phyloP scores from a whole-genome alignment of 2,113 vertebrate species.

The Eubucco bourcierii region DNA sequence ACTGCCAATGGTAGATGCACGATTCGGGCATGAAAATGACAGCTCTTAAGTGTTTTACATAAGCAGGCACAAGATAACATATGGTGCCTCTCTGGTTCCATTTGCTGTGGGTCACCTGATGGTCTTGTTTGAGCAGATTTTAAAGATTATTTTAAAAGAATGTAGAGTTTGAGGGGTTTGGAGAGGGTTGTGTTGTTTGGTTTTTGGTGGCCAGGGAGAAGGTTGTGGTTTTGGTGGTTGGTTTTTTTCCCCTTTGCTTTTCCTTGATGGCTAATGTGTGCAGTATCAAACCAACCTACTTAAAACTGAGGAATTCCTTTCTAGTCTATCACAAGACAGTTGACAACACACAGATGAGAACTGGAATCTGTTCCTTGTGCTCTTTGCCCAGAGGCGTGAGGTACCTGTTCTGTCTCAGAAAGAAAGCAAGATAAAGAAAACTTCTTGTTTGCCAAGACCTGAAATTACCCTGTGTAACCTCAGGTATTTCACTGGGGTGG shows the following conservation, averaged over 20 bases:
- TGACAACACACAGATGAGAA: neutral
- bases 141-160: constrained; percentile 3
- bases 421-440: constrained; percentile 1
- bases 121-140: constrained; percentile 4
- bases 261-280: neutral
- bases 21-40: neutral
- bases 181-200: neutral
- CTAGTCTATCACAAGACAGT: neutral
- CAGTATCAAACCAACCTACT: neutral
- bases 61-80: constrained; percentile 13
- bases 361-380: neutral
- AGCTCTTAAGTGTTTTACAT: neutral
- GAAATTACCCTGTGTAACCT: neutral
- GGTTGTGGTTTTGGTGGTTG: neutral
- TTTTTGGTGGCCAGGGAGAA: neutral
- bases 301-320: neutral
- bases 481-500: neutral
- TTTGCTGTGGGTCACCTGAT: constrained; percentile 1
- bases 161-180: neutral
- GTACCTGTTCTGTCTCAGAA: neutral
- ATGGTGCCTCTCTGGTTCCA: neutral
- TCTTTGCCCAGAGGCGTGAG: neutral
- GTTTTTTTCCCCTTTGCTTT: neutral
- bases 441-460: neutral
- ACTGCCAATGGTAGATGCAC: neutral